A percentile compares a stretch with the other conserved stretches of the same genome.
Conservation (phyloP, 2,888 invertebrate genomes). For the Pecten maximus region DNA sequence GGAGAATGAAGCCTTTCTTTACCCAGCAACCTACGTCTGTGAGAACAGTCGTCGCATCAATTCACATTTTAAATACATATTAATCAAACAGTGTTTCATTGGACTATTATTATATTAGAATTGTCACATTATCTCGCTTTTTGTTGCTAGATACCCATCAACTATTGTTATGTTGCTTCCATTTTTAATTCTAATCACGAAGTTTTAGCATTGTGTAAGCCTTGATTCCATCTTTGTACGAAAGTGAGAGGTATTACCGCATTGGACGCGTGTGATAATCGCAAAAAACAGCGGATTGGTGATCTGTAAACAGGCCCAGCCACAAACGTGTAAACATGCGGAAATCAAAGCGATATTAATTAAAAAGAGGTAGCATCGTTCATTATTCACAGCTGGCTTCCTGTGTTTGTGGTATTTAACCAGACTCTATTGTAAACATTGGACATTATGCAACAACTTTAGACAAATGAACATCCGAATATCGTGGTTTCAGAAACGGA, state of each 20-base stretch:
- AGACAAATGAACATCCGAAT: background rate
- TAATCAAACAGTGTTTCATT: background rate
- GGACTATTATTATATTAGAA: background rate
- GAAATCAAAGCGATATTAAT: slow-evolving; percentile 35
- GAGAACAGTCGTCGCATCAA: background rate
- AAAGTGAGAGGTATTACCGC: background rate
- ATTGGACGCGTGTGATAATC: background rate
- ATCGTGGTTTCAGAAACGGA: background rate
- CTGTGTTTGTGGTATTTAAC: background rate
- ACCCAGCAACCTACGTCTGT: background rate
- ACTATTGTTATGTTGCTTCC: background rate
- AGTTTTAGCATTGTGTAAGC: background rate
- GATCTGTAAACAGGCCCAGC: background rate
- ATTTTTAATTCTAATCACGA: background rate
- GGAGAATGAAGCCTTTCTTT: background rate
- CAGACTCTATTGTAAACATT: background rate
- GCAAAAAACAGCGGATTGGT: background rate
- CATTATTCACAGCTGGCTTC: slow-evolving; percentile 1
- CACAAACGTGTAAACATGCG: background rate
- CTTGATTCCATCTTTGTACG: background rate
- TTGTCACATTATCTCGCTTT: background rate
- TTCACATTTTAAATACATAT: background rate
- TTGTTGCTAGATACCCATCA: background rate
- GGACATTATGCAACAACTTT: background rate
- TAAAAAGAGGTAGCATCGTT: slow-evolving; percentile 10